phyloP scores from a whole-genome alignment of 2,888 invertebrate genomes.

The Hydrotaea cyrtoneurina region DNA sequence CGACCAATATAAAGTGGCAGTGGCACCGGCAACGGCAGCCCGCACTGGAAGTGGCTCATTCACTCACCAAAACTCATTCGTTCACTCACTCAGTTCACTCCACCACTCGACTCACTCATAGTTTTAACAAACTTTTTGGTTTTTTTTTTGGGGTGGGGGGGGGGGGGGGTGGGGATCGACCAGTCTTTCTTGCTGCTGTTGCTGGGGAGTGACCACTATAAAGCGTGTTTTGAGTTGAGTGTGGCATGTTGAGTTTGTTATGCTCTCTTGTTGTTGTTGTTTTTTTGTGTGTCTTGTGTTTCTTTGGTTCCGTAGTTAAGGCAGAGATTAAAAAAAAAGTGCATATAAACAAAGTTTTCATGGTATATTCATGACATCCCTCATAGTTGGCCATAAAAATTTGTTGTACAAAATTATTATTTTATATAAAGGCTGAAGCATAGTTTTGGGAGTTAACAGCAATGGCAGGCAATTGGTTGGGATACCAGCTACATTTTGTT shows the following conservation, averaged over 20 bases:
- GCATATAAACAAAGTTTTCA: constrained; percentile 40
- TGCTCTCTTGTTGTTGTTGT: too few species aligned
- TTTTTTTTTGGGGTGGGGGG: neutral
- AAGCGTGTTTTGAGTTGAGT: constrained; percentile 54
- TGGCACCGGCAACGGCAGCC: neutral
- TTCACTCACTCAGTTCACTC: neutral
- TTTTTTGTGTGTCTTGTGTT: constrained; percentile 15
- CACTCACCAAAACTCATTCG: neutral
- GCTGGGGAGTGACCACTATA: constrained; percentile 54
- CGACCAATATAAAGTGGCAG: constrained; percentile 19
- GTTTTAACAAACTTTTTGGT: constrained; percentile 56
- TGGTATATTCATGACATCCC: constrained; percentile 35
- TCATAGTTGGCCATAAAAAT: constrained; percentile 40
- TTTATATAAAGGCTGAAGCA: constrained; percentile 19
- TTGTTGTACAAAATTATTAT: neutral
- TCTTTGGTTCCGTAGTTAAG: neutral
- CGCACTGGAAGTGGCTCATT: constrained; percentile 14
- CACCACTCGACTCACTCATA: constrained; percentile 21
- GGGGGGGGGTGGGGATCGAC: too few species aligned
- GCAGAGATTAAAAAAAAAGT: constrained; percentile 35
- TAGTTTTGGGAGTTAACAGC: constrained; percentile 5
- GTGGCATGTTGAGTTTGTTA: constrained; percentile 18
- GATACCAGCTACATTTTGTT: neutral
- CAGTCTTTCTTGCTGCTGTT: constrained; percentile 51
- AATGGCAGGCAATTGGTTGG: neutral